Evolutionary conservation across 1,140 invertebrate genomes (phyloP), one percentile per base, ranked within the genome.

Genomic region (Stegodyphus mimosarum): DNA sequence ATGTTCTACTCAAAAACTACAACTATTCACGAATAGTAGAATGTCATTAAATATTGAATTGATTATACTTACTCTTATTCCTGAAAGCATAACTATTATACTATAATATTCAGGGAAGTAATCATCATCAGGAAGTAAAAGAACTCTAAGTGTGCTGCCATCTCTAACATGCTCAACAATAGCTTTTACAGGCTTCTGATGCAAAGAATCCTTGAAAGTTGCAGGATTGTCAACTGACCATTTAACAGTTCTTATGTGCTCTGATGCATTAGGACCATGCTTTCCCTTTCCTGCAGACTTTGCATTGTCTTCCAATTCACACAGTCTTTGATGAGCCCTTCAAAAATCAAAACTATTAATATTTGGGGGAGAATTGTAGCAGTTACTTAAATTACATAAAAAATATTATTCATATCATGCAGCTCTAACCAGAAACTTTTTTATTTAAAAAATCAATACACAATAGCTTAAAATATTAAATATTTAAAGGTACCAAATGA

Each of bases 111-210:
- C 81, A 9, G 72, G 63, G 60, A 75, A 76, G 33, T 33, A 33
- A 51, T 73, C 55, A 15, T 15, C 64, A 75, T 76, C 94, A 6
- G 97, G 97, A 52, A 98, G 89, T 2, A 99, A 90, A 88, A 98
- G 96, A 1, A 95, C 95, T 86, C 97, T 93, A 3, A 99, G 93
- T 1, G 98, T 99, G 18, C 97, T 98, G 4, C 98, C 98, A 92
- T 99, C 98, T 85, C 97, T 93, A 2, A 99, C 97, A 92, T 98
- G 95, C 91, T 99, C 97, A 89, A 99, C 95, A 50, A 99, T 93
- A 90, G 92, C 92, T 88, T 92, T 91, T 69, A 97, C 91, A 0
- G 95, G 95, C 89, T 97, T 95, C 55, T 94, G 93, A 52, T 93
- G 93, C 86, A 94, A 93, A 86, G 95, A 94, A 79, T 97, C 96